Evolutionary conservation across 1,140 invertebrate species (phyloP), one percentile per base, ranked within the genome.

Genomic region (Aphelenchoides fujianensis): DNA sequence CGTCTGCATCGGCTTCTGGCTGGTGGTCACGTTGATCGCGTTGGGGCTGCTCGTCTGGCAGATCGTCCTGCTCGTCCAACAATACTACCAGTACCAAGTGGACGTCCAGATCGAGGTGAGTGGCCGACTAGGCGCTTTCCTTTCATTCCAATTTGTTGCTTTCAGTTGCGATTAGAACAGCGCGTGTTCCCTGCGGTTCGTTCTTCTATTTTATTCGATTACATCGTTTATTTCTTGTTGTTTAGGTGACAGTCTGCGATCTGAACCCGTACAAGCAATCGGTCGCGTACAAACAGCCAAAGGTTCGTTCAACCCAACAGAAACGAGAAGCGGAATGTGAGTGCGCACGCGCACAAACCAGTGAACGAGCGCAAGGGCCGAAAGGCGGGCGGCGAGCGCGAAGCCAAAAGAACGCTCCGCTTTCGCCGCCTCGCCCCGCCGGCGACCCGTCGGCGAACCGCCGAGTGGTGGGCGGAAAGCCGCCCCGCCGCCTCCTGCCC

Each of bases 111-210:
- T 74, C 27, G 74, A 75, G 75, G 70, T 71, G n/a, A 16, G 0
- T 69, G 32, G 27, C 16, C 27, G 12, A 67, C 19, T 12, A 16
- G 12, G 12, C n/a, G 12, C 64, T 61, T 53, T 9, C 16, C n/a
- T 52, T 41, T n/a, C 16, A n/a, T 9, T 9, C 16, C n/a, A 12
- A n/a, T 61, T 53, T 9, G 12, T n/a, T 52, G n/a, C 16, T 16
- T 71, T 64, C 23, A 72, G 32, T 64, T 76, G 19, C 77, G 63
- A 73, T 76, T 76, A 36, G 70, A 77, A 68, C 75, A 78, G 19
- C 61, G 74, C 23, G 12, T 53, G 7, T 76, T 76, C 41, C 74
- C 74, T 1, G 71, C 74, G 2, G 74, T 75, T 27, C n/a, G n/a
- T n/a, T n/a, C n/a, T n/a, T n/a, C n/a, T n/a, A n/a, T n/a, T n/a